Evolutionary conservation across 2,113 vertebrate species (phyloP).

Genomic region (Poicephalus meyeri): DNA sequence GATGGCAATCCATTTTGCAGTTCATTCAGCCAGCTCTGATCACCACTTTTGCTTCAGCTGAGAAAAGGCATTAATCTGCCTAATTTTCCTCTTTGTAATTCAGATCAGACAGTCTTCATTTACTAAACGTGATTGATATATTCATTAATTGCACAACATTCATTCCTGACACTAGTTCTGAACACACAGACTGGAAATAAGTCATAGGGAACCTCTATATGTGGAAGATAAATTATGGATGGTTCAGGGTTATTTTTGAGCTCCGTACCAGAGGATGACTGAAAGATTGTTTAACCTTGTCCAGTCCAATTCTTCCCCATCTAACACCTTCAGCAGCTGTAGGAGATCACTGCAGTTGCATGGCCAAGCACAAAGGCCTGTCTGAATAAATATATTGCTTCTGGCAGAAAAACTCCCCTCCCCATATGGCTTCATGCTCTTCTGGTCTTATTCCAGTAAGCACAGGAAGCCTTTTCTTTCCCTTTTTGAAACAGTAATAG

Average conservation of each 20-base stretch:
- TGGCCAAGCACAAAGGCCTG: neutral
- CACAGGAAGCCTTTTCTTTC: neutral
- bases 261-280: neutral
- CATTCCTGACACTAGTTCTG: neutral
- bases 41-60: neutral
- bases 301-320: neutral
- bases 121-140: constrained; percentile 24
- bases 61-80: constrained; percentile 29
- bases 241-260: neutral
- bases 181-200: neutral
- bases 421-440: neutral
- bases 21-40: constrained; percentile 27
- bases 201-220: neutral
- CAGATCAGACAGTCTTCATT: constrained; percentile 19
- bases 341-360: neutral
- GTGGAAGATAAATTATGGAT: neutral
- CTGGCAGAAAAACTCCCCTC: neutral
- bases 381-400: neutral
- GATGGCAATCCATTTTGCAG: neutral
- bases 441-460: neutral
- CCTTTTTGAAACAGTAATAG: neutral
- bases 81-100: constrained; percentile 26
- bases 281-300: neutral
- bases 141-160: neutral
- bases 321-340: neutral